A percentile compares a stretch with the other conserved stretches of the same genome.
Conservation (phyloP, 1,140 invertebrate species). For the Tribolium castaneum region DNA sequence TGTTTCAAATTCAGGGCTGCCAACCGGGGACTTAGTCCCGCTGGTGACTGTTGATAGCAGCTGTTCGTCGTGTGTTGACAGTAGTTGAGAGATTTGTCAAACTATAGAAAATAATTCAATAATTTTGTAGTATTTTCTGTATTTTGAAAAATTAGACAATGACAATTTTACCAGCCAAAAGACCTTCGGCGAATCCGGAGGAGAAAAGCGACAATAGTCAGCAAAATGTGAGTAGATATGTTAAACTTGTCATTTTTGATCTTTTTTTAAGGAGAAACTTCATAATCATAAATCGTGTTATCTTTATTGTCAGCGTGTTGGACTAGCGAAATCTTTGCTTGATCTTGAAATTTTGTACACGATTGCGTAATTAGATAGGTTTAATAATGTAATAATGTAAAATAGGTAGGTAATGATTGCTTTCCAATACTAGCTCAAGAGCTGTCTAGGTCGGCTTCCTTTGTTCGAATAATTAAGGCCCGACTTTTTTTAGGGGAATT, state of each 20-base stretch:
- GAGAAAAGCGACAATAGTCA: constrained; percentile 57
- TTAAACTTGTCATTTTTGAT: constrained; percentile 42
- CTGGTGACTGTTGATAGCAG: constrained; percentile 1
- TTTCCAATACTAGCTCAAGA: constrained; percentile 2
- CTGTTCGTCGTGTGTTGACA: constrained; percentile 32
- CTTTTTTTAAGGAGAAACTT: constrained; percentile 45
- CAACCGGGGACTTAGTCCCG: not conserved
- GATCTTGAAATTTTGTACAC: constrained; percentile 42
- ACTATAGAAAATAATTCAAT: constrained; percentile 37
- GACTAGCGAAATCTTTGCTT: constrained; percentile 38
- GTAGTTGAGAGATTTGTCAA: constrained; percentile 9
- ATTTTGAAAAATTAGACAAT: constrained; percentile 49
- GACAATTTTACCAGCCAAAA: constrained; percentile 62
- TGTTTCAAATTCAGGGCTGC: not conserved
- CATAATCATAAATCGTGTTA: constrained; percentile 44
- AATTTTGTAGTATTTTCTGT: constrained; percentile 33
- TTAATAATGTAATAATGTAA: constrained; percentile 31
- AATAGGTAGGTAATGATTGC: constrained; percentile 23
- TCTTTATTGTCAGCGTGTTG: constrained; percentile 37
- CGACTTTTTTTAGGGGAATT: constrained; percentile 49
- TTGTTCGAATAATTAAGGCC: constrained; percentile 19
- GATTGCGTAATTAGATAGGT: constrained; percentile 24
- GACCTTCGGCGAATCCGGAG: constrained; percentile 56
- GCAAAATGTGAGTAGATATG: constrained; percentile 56
- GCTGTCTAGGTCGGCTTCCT: not conserved